Evolutionary conservation across 2,888 invertebrate species (phyloP).

Genomic region (Notodonta dromedarius): DNA sequence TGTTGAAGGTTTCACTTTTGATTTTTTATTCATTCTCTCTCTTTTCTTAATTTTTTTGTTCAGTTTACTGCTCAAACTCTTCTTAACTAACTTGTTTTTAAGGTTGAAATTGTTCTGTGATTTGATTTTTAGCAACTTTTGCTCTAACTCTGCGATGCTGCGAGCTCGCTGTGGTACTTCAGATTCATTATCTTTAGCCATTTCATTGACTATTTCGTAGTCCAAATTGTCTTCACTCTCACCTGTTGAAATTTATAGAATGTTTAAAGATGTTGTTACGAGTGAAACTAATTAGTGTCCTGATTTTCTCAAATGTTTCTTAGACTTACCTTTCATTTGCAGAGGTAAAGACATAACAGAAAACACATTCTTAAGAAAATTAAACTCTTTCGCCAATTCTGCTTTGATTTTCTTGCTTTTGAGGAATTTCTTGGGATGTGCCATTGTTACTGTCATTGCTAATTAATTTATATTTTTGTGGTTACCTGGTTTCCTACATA

Average conservation of each 20-base stretch:
- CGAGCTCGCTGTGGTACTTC: slow-evolving; percentile 78
- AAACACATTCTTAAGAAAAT: slow-evolving; percentile 85
- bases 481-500: background rate
- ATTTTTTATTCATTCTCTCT: slow-evolving; percentile 69
- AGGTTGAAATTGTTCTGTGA: slow-evolving; percentile 85
- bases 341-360: slow-evolving; percentile 81
- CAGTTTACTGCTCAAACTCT: slow-evolving; percentile 86
- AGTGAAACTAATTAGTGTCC: background rate
- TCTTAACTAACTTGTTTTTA: slow-evolving; percentile 87
- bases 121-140: slow-evolving; percentile 85
- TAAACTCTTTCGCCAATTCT: slow-evolving; percentile 79
- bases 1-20: slow-evolving; percentile 53
- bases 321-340: slow-evolving; percentile 66
- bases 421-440: slow-evolving; percentile 44
- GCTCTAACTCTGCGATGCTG: slow-evolving; percentile 86
- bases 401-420: slow-evolving; percentile 67
- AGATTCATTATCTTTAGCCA: slow-evolving; percentile 47
- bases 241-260: slow-evolving; percentile 39
- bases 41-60: slow-evolving; percentile 87
- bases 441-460: slow-evolving; percentile 31
- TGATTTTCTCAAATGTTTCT: background rate
- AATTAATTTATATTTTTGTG: no score
- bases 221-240: slow-evolving; percentile 68
- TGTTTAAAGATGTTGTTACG: no score
- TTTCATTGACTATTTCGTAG: slow-evolving; percentile 62